A percentile compares a stretch with the other conserved stretches of the same genome.
Evolutionary conservation across 2,797 vertebrate genomes (phyloP).

Genomic region (Geotria australis): DNA sequence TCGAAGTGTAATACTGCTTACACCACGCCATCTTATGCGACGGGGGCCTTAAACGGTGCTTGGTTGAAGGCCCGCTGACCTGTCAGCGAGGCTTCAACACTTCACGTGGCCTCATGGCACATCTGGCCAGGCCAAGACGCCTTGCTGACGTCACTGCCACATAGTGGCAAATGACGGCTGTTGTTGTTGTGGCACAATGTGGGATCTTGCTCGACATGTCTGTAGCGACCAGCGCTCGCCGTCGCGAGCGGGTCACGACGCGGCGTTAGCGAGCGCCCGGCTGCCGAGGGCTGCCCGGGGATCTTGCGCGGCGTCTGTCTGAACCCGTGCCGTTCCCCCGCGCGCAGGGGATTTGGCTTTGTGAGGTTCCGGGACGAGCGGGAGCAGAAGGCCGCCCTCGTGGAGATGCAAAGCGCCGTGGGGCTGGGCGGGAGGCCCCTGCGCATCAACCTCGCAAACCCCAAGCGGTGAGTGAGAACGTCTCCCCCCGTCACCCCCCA

Average conservation of each 20-base stretch:
- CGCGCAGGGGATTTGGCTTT: constrained; percentile 47
- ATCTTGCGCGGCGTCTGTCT: not conserved
- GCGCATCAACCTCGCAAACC: not conserved
- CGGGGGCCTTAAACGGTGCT: too few relatives aligned
- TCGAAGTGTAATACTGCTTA: too few relatives aligned
- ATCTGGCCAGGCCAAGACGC: too few relatives aligned
- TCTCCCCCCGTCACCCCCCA: too few relatives aligned
- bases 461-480: not conserved
- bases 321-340: constrained; percentile 1
- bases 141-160: too few relatives aligned
- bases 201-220: too few relatives aligned
- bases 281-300: not conserved
- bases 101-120: too few relatives aligned
- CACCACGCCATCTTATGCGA: too few relatives aligned
- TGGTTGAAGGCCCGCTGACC: too few relatives aligned
- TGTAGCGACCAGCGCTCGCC: not conserved
- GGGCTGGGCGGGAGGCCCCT: constrained; percentile 38
- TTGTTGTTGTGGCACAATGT: too few relatives aligned
- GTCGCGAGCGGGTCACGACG: not conserved
- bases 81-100: too few relatives aligned
- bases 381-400: constrained; percentile 46
- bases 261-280: not conserved
- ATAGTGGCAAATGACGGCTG: too few relatives aligned
- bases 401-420: constrained; percentile 43
- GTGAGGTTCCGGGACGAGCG: constrained; percentile 61